Evolutionary conservation across 2,888 invertebrate genomes (phyloP).

Genomic region (Acanthosepion esculentum): DNA sequence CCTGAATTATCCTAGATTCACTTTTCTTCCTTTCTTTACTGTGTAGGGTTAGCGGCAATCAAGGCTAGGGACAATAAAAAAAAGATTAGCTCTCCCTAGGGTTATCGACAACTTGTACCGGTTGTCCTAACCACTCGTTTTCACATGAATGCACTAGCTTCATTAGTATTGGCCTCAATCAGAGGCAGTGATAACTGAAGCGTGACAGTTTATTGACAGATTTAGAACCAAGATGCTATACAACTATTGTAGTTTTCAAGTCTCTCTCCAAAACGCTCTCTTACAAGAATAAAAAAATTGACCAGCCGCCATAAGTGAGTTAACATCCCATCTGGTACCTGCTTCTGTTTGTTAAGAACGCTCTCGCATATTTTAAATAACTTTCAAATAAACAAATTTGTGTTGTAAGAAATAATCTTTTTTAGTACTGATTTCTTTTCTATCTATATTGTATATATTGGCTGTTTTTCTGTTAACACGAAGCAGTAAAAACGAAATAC

Average conservation of each 20-base stretch:
- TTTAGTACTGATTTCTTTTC: too few relatives aligned
- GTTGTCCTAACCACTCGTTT: slow-evolving; percentile 17
- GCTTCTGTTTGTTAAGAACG: too few relatives aligned
- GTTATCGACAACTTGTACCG: slow-evolving; percentile 17
- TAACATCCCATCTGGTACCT: too few relatives aligned
- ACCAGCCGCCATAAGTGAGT: neutral
- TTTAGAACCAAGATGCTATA: neutral
- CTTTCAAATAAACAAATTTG: too few relatives aligned
- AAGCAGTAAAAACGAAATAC: too few relatives aligned
- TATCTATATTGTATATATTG: too few relatives aligned
- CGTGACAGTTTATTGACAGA: neutral
- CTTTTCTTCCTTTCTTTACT: neutral
- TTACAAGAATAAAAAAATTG: neutral
- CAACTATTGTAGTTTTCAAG: neutral
- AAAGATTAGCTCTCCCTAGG: neutral
- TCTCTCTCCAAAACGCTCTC: neutral
- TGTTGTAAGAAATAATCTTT: too few relatives aligned
- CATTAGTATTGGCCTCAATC: neutral
- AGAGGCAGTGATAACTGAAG: neutral
- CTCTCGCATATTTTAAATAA: too few relatives aligned
- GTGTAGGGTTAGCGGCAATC: slow-evolving; percentile 10
- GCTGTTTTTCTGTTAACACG: too few relatives aligned
- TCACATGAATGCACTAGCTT: neutral
- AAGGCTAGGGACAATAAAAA: neutral
- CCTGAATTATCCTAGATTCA: neutral